Evolutionary conservation across 2,113 vertebrate species (phyloP).

Genomic region (Zosterops borbonicus): DNA sequence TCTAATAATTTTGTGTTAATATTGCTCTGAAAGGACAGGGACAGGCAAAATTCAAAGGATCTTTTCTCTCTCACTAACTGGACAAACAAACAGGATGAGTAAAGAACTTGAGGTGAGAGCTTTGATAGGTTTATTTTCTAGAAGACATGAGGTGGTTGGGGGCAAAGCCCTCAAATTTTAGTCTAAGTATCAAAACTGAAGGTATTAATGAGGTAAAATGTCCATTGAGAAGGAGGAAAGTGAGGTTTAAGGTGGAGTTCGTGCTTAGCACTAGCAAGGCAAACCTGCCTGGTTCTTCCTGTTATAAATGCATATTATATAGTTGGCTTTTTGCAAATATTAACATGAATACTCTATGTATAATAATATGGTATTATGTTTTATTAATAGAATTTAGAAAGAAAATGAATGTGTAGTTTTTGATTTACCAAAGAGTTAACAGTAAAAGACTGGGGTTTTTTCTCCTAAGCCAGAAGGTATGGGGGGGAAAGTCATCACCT

Average conservation of each 20-base stretch:
- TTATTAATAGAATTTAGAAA: too few species aligned
- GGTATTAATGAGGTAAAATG: too few species aligned
- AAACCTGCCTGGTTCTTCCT: not conserved
- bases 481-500: too few species aligned
- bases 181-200: not conserved
- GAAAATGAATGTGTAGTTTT: too few species aligned
- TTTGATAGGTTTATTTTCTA: not conserved
- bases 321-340: too few species aligned
- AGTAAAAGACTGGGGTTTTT: too few species aligned
- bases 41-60: not conserved
- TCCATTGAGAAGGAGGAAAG: accelerated
- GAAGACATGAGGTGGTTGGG: too few species aligned
- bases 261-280: not conserved
- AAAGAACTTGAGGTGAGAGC: not conserved
- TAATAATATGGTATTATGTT: too few species aligned
- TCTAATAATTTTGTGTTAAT: not conserved
- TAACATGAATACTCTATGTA: too few species aligned
- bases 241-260: not conserved
- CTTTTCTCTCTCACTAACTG: not conserved
- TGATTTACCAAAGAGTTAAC: too few species aligned
- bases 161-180: not conserved
- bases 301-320: too few species aligned
- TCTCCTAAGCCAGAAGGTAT: too few species aligned
- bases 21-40: not conserved
- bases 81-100: not conserved